Base-by-base conservation (phyloP, 2,888 invertebrate genomes). In the Brachyopa scutellaris region DNA sequence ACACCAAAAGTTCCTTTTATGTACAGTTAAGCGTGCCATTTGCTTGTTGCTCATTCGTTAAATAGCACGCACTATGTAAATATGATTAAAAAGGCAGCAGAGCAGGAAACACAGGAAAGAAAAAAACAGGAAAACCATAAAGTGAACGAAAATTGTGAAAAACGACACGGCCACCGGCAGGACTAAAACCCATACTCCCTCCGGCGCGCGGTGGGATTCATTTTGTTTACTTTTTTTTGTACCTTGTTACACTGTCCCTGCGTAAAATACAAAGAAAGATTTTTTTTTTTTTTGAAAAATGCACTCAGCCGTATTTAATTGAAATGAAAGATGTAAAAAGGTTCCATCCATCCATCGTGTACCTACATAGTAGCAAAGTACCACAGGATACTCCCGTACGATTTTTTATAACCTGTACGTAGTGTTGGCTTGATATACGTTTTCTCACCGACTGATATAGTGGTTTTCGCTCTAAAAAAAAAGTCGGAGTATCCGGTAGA, bases 221-320 rank as follows among this genome's bases (percentile, higher is more conserved):
- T 11, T 17, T 23, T 13, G n/a, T 45, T n/a, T 6, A 6, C 17
- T 11, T 17, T 4, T 19, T 17, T 6, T 4, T 11, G 17, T 17
- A n/a, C n/a, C n/a, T n/a, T n/a, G n/a, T n/a, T n/a, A n/a, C 21
- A n/a, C 17, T 17, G 9, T 23, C 2, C 15, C 9, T n/a, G 42
- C 11, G 11, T 2, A 26, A 5, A 59, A 21, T 3, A 53, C 40
- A 66, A 40, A 53, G 23, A 1, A 49, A 9, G 5, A 11, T 36
- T 19, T 51, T 36, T n/a, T n/a, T n/a, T n/a, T n/a, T n/a, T n/a
- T n/a, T n/a, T n/a, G 31, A 42, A 31, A 66, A 40, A 53, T 53
- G 53, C 66, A 53, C 66, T 66, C 53, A 53, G 15, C 31, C 42
- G 21, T 42, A 31, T 15, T 53, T 66, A 66, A 66, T 42, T 66